Percentiles rank a stretch among this genome's conserved stretches.
Conservation (phyloP, 2,888 invertebrate species). For the Neoscelio sp. region DNA sequence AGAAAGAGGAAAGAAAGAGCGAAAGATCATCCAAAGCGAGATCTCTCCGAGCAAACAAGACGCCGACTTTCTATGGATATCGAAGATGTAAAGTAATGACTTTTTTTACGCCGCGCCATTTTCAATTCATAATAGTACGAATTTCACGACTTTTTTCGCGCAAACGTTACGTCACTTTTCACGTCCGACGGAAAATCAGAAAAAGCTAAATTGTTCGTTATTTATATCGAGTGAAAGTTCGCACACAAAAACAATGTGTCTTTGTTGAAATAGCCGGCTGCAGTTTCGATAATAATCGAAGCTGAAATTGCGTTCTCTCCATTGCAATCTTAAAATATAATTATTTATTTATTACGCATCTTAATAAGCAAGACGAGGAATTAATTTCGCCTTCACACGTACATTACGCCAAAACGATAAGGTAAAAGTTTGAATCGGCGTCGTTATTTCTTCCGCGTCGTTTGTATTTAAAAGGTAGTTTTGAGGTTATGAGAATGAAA, state of each 20-base stretch:
- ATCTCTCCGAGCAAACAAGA: constrained; percentile 59
- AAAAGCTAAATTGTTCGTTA: constrained; percentile 25
- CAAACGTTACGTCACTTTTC: constrained; percentile 47
- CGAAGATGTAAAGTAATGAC: constrained; percentile 49
- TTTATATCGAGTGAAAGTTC: constrained; percentile 57
- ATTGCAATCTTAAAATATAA: no score
- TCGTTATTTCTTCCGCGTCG: no score
- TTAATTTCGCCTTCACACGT: no score
- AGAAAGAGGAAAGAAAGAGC: constrained; percentile 25
- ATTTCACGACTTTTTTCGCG: constrained; percentile 52
- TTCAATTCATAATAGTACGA: constrained; percentile 59
- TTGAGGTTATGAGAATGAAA: no score
- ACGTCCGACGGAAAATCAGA: not conserved
- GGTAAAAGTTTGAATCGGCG: no score
- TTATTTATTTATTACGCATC: no score
- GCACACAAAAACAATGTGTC: constrained; percentile 33
- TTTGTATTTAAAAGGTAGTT: no score
- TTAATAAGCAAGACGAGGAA: no score
- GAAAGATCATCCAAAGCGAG: constrained; percentile 22
- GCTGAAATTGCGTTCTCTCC: not conserved
- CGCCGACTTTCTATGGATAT: constrained; percentile 51
- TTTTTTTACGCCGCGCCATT: constrained; percentile 48
- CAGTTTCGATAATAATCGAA: not conserved
- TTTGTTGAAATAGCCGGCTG: not conserved
- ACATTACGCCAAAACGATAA: no score